Evolutionary conservation across 2,797 vertebrate genomes (phyloP).

Genomic region (Lateolabrax maculatus): DNA sequence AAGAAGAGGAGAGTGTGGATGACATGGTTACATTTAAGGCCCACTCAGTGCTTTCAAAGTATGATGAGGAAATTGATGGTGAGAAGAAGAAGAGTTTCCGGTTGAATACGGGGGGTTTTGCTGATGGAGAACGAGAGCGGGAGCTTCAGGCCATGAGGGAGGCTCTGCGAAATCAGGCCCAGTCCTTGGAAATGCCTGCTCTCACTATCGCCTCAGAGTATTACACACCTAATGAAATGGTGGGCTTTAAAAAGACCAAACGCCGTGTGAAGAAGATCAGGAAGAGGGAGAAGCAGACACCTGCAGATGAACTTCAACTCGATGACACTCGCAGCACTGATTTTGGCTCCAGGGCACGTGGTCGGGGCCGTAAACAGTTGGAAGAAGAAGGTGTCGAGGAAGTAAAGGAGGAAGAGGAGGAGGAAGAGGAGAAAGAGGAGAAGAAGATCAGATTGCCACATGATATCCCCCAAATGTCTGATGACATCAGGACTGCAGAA

Average conservation of each 20-base stretch:
- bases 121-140: conserved; percentile 88
- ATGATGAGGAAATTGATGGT: conserved; percentile 94
- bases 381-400: conserved; percentile 39
- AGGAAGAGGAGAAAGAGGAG: no score
- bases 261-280: conserved; percentile 90
- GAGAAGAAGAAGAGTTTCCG: conserved; percentile 93
- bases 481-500: conserved; percentile 89
- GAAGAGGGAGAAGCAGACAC: conserved; percentile 87
- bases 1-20: conserved; percentile 92
- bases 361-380: conserved; percentile 64
- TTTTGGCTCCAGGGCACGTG: conserved; percentile 89
- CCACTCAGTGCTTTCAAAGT: conserved; percentile 90
- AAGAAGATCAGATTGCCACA: conserved; percentile 11
- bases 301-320: conserved; percentile 70
- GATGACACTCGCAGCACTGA: conserved; percentile 86
- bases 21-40: conserved; percentile 89
- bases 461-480: conserved; percentile 77
- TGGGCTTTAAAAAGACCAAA: conserved; percentile 93
- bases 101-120: conserved; percentile 86
- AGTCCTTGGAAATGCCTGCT: conserved; percentile 86
- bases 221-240: conserved; percentile 92
- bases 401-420: conserved; percentile 48
- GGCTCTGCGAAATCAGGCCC: conserved; percentile 87
- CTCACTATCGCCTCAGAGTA: conserved; percentile 90
- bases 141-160: conserved; percentile 91